Evolutionary conservation across 2,888 invertebrate genomes (phyloP).

Genomic region (Tolmerus cingulatus): DNA sequence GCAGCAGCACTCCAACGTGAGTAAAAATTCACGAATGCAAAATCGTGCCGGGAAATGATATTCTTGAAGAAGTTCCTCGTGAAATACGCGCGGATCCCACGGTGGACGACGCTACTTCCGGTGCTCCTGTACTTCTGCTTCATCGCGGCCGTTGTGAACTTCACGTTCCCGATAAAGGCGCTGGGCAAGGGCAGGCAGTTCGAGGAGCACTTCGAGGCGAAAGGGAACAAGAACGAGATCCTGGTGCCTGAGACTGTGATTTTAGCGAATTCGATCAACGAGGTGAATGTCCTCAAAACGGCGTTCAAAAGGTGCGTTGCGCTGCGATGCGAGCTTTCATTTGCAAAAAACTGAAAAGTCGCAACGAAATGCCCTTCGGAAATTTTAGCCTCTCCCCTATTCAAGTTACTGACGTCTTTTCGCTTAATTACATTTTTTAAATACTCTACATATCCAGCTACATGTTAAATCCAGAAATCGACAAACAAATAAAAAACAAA

Average conservation of each 20-base stretch:
- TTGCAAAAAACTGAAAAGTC: too few relatives aligned
- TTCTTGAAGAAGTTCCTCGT: slow-evolving; percentile 59
- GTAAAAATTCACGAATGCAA: neutral
- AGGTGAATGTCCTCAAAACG: slow-evolving; percentile 63
- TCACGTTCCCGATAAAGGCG: slow-evolving; percentile 57
- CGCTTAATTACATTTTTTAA: too few relatives aligned
- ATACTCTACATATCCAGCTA: too few relatives aligned
- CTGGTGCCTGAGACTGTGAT: slow-evolving; percentile 66
- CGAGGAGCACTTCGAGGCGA: slow-evolving; percentile 38
- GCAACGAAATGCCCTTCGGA: too few relatives aligned
- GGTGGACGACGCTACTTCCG: slow-evolving; percentile 68
- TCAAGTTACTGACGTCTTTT: too few relatives aligned
- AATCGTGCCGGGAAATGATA: slow-evolving; percentile 49
- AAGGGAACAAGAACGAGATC: slow-evolving; percentile 49
- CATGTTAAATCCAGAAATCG: too few relatives aligned
- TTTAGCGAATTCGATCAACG: slow-evolving; percentile 64
- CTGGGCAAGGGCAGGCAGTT: neutral
- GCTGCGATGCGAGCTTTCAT: too few relatives aligned
- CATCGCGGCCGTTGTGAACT: slow-evolving; percentile 66
- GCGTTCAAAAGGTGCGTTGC: slow-evolving; percentile 65
- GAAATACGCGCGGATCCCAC: slow-evolving; percentile 59
- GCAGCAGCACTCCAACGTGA: neutral
- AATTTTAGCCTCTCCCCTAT: too few relatives aligned
- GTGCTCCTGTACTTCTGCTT: slow-evolving; percentile 67
- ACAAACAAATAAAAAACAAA: too few relatives aligned